A percentile compares a stretch with the other conserved stretches of the same genome.
Conservation (phyloP, 1,140 invertebrate genomes). For the Acromyrmex echinatior region DNA sequence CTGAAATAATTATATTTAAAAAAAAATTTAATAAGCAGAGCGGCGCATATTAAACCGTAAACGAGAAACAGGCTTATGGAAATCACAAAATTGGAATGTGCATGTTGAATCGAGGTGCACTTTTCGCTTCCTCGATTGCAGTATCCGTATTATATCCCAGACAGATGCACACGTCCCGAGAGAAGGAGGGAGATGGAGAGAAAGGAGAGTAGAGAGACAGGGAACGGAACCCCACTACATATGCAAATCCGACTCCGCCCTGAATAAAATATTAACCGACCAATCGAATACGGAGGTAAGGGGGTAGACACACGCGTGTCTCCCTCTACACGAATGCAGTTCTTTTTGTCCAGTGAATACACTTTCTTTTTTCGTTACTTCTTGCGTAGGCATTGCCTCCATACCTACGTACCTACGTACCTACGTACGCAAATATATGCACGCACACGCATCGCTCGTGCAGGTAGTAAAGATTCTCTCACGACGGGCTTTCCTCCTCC, state of each 20-base stretch:
- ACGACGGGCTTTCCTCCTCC: constrained; percentile 12
- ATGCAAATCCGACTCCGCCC: constrained; percentile 80
- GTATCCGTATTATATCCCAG: constrained; percentile 72
- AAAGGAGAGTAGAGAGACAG: constrained; percentile 7
- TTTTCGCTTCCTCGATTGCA: constrained; percentile 49
- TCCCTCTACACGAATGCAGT: constrained; percentile 54
- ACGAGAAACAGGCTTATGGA: background rate
- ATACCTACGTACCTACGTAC: background rate
- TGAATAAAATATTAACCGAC: constrained; percentile 81
- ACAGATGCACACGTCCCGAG: constrained; percentile 69
- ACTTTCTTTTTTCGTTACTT: constrained; percentile 56
- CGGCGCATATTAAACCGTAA: background rate
- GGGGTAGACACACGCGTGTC: constrained; percentile 69
- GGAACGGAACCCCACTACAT: constrained; percentile 70
- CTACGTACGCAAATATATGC: constrained; percentile 52
- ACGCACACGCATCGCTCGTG: constrained; percentile 47
- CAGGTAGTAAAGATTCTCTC: constrained; percentile 41
- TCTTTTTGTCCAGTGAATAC: constrained; percentile 40
- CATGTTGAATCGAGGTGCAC: constrained; percentile 27
- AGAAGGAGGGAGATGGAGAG: constrained; percentile 32
- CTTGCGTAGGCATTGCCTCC: constrained; percentile 39
- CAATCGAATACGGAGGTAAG: constrained; percentile 70
- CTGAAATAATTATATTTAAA: background rate
- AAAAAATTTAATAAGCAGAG: constrained; percentile 4
- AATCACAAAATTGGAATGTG: constrained; percentile 37